Percentiles rank a stretch among this genome's conserved stretches.
Conservation (phyloP, 2,797 vertebrate genomes). For the Pangasius krempfi region DNA sequence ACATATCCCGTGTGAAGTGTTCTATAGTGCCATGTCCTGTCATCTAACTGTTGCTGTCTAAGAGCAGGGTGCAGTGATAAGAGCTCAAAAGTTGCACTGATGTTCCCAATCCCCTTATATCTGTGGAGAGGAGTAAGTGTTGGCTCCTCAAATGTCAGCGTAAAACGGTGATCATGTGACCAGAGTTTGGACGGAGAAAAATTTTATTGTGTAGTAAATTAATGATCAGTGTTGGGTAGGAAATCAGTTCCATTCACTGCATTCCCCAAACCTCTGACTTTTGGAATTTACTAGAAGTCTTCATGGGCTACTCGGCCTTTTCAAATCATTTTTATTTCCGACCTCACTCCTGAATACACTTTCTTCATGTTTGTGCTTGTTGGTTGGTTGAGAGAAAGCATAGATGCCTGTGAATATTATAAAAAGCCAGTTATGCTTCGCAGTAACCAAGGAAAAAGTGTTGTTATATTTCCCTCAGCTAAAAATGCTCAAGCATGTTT, state of each 20-base stretch:
- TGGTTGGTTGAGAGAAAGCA: neutral
- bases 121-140: conserved; percentile 40
- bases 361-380: conserved; percentile 45
- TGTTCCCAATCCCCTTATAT: conserved; percentile 43
- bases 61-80: conserved; percentile 42
- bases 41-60: neutral
- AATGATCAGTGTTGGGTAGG: conserved; percentile 16
- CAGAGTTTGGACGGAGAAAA: neutral
- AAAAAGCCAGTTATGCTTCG: neutral
- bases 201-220: conserved; percentile 26
- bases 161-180: neutral
- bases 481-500: neutral
- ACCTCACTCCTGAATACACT: neutral
- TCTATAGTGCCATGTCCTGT: conserved; percentile 14
- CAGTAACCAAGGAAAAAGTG: neutral
- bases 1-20: conserved; percentile 30
- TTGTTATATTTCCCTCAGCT: neutral
- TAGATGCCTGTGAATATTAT: neutral
- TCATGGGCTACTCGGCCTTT: conserved; percentile 31
- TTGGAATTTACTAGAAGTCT: conserved; percentile 36
- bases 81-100: conserved; percentile 42
- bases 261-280: conserved; percentile 29
- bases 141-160: conserved; percentile 23
- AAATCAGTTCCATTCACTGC: conserved; percentile 20
- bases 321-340: conserved; percentile 20